phyloP scores from a whole-genome alignment of 2,797 vertebrate species.

The Cetoscarus ocellatus region DNA sequence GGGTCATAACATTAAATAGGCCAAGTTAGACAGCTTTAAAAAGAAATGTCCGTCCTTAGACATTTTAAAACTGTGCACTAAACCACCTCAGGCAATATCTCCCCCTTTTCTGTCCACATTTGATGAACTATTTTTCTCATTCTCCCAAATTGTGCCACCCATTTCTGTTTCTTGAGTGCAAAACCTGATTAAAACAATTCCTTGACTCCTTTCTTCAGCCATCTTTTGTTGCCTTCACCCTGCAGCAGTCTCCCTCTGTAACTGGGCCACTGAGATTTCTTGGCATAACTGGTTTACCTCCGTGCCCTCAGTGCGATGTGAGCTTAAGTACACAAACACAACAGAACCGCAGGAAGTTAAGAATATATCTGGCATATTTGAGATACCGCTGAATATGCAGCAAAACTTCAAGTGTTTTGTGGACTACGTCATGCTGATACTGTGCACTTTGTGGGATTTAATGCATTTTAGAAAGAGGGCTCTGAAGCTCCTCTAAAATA shows the following conservation, averaged over 20 bases:
- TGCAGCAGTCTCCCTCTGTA: not conserved
- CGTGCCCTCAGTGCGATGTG: not conserved
- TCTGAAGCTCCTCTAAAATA: not conserved
- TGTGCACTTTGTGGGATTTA: not conserved
- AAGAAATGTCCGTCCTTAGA: not conserved
- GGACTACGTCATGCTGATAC: not conserved
- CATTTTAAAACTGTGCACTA: not conserved
- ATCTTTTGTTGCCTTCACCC: not conserved
- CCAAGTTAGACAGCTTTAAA: constrained; percentile 25
- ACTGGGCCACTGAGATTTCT: not conserved
- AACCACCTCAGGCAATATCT: not conserved
- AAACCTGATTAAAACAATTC: not conserved
- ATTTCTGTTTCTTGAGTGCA: not conserved
- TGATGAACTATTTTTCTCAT: not conserved
- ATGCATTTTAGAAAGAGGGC: not conserved
- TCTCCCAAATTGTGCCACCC: not conserved
- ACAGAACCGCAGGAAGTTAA: not conserved
- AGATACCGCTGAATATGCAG: not conserved
- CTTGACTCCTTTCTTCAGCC: constrained; percentile 6
- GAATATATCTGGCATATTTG: not conserved
- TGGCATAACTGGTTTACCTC: constrained; percentile 4
- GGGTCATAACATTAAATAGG: constrained; percentile 7
- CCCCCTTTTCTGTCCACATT: not conserved
- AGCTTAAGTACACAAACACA: constrained; percentile 13
- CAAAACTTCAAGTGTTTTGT: not conserved